phyloP scores from a whole-genome alignment of 1,140 invertebrate genomes.

The Camponotus pennsylvanicus region DNA sequence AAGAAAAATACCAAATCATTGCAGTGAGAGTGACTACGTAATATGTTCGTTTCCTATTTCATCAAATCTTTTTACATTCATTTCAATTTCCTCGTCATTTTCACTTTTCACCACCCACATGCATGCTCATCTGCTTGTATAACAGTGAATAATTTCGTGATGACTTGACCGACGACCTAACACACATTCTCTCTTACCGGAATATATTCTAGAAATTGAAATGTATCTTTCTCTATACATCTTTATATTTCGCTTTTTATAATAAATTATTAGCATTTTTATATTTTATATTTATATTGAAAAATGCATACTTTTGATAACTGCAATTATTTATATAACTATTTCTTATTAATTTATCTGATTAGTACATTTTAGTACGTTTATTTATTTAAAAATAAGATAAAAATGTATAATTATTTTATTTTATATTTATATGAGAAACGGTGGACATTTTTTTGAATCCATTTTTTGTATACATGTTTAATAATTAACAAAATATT shows the following conservation, averaged over 20 bases:
- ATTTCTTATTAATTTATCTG: neutral
- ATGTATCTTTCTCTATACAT: neutral
- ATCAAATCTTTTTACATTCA: slow-evolving; percentile 27
- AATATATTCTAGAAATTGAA: slow-evolving; percentile 11
- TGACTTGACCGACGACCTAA: neutral
- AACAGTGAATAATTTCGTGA: neutral
- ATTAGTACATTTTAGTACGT: slow-evolving; percentile 4
- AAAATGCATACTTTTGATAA: neutral
- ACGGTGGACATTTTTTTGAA: neutral
- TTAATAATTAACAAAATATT: slow-evolving; percentile 11
- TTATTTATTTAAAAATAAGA: slow-evolving; percentile 5
- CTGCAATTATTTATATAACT: neutral
- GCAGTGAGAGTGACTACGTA: slow-evolving; percentile 41
- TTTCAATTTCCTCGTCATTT: slow-evolving; percentile 37
- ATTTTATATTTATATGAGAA: neutral
- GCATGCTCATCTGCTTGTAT: neutral
- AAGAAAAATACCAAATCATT: slow-evolving; percentile 27
- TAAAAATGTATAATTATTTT: neutral
- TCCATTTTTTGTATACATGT: neutral
- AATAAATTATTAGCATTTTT: neutral
- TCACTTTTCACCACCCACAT: neutral
- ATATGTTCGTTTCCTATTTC: slow-evolving; percentile 22
- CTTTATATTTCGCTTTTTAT: neutral
- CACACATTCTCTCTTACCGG: slow-evolving; percentile 9
- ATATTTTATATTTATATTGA: neutral